Evolutionary conservation across 2,113 vertebrate genomes (phyloP), one percentile per base, ranked within the genome.

Genomic region (Caracal caracal): DNA sequence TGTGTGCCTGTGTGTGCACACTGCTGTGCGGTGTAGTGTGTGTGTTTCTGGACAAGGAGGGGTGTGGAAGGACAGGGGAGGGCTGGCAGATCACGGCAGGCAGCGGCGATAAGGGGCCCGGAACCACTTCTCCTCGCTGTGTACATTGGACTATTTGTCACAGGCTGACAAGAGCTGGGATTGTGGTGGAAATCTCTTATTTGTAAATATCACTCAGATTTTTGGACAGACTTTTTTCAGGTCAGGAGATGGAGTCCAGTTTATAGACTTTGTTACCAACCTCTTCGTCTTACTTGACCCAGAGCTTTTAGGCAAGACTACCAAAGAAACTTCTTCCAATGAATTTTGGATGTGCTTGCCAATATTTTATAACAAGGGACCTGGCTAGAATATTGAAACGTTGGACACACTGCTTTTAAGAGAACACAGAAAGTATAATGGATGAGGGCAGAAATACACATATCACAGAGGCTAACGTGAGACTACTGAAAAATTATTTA

Each of bases 401-500:
- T 11, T 65, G 1, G 6, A 43, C 28, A 33, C 4, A 6, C 43
- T 53, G 73, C 20, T 75, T 91, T 94, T 49, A 53, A 87, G 43
- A 28, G 19, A 51, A 82, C 17, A 66, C 28, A 78, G 33, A 65
- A 37, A 47, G 24, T 83, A 80, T 8, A 79, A 28, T n/a, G 30
- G 33, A 33, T 51, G n/a, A 80, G 5, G 43, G 49, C 8, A 26
- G 61, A 56, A 33, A 79, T 40, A 51, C 10, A 30, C 10, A 61
- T 33, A 28, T 40, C 49, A 83, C 35, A 95, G 78, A 91, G 47
- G 35, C 11, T 37, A 95, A 65, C n/a, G 30, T 37, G 68, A 63
- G 56, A 70, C 65, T 96, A 82, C 79, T 93, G 70, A 82, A 81
- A 92, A 90, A 61, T 82, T 88, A 95, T 66, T 84, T 87, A 93